A percentile compares a stretch with the other conserved stretches of the same genome.
phyloP scores from a whole-genome alignment of 1,140 invertebrate genomes.

The Macrosteles quadrilineatus region DNA sequence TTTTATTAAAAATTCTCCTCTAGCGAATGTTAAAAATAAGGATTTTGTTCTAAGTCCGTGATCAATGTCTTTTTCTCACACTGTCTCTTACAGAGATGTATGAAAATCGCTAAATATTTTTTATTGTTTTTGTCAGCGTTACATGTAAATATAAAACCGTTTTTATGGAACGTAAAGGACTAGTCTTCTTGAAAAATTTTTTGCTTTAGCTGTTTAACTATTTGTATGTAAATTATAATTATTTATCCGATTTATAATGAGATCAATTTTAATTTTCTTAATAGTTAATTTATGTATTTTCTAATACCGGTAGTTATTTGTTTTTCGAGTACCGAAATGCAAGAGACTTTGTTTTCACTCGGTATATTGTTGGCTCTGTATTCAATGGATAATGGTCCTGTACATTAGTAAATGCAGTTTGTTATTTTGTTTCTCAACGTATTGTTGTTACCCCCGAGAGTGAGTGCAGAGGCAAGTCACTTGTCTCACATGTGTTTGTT shows the following conservation, averaged over 20 bases:
- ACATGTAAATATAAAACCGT: neutral
- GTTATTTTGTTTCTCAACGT: conserved; percentile 18
- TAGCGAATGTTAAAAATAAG: conserved; percentile 27
- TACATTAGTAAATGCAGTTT: conserved; percentile 8
- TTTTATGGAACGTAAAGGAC: neutral
- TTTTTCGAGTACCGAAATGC: too few relatives aligned
- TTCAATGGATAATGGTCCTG: conserved; percentile 7
- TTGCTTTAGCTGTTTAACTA: neutral
- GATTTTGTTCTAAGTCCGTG: conserved; percentile 28
- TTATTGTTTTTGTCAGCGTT: neutral
- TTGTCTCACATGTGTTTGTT: conserved; percentile 19
- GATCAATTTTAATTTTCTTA: too few relatives aligned
- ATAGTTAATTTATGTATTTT: too few relatives aligned
- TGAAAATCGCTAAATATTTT: neutral
- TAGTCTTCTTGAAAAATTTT: neutral
- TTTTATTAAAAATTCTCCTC: neutral
- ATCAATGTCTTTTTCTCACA: conserved; percentile 18
- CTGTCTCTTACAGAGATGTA: conserved; percentile 18
- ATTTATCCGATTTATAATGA: too few relatives aligned
- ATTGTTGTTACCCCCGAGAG: conserved; percentile 19
- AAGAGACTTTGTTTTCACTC: neutral
- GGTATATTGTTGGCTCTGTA: conserved; percentile 2
- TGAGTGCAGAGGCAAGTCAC: conserved; percentile 3
- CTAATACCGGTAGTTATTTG: too few relatives aligned
- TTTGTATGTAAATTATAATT: too few relatives aligned